Evolutionary conservation across 2,113 vertebrate genomes (phyloP).

Genomic region (Balaeniceps rex): DNA sequence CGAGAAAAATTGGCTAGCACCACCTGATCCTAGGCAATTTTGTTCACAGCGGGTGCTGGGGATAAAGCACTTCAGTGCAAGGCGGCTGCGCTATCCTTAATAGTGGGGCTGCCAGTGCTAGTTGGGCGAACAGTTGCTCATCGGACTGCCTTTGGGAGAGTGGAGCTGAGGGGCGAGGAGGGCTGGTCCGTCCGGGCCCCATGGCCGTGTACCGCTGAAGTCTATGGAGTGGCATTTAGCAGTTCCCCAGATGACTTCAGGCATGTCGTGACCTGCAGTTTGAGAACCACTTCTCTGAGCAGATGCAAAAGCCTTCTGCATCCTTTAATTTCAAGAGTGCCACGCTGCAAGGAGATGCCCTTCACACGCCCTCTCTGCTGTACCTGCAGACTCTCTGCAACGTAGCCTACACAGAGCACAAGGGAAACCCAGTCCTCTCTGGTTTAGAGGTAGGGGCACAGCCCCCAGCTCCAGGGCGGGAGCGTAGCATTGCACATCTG

Average conservation of each 20-base stretch:
- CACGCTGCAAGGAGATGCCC: background rate
- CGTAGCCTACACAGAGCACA: rapidly evolving
- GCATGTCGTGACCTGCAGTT: background rate
- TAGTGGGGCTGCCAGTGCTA: background rate
- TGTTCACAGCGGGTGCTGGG: conserved; percentile 59
- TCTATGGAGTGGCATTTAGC: background rate
- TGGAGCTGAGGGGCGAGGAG: background rate
- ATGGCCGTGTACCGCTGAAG: rapidly evolving
- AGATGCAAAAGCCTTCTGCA: background rate
- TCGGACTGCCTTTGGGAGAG: background rate
- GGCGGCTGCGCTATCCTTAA: background rate
- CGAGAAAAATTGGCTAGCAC: conserved; percentile 66
- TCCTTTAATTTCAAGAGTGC: background rate
- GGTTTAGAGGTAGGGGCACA: background rate
- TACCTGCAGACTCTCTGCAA: background rate
- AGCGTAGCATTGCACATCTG: background rate
- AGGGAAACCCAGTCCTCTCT: rapidly evolving
- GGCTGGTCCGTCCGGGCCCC: rapidly evolving
- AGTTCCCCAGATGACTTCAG: background rate
- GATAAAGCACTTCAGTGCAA: conserved; percentile 2
- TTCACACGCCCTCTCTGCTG: background rate
- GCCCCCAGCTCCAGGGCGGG: background rate
- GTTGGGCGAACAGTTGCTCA: background rate
- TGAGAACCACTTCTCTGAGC: background rate
- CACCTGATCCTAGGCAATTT: conserved; percentile 68